Evolutionary conservation across 2,888 invertebrate genomes (phyloP).

Genomic region (Ctenicera cuprea): DNA sequence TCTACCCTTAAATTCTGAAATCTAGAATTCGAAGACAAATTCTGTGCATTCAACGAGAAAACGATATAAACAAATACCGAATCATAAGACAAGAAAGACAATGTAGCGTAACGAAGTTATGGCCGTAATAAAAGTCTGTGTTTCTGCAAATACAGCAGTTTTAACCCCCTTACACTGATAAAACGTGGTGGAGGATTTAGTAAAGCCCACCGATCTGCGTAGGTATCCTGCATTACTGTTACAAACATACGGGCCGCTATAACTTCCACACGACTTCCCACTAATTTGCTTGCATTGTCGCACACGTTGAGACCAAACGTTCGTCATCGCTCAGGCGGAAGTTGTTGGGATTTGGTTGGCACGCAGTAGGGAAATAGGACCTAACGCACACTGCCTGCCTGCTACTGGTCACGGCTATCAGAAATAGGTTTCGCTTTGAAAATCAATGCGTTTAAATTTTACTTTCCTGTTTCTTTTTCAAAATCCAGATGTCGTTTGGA

Average conservation of each 20-base stretch:
- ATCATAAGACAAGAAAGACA: constrained; percentile 37
- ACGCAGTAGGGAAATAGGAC: constrained; percentile 64
- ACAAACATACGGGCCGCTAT: constrained; percentile 64
- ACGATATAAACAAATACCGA: constrained; percentile 17
- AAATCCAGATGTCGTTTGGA: background rate
- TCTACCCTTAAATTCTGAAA: too few relatives aligned
- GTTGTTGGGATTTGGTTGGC: constrained; percentile 66
- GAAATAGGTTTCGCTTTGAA: constrained; percentile 26
- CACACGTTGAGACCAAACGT: constrained; percentile 64
- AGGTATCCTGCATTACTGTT: constrained; percentile 63
- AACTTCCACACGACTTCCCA: constrained; percentile 70
- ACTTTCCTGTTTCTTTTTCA: constrained; percentile 1
- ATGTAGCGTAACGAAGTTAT: constrained; percentile 64
- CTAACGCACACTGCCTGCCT: constrained; percentile 37
- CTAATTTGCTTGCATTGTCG: constrained; percentile 70
- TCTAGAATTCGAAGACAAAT: too few relatives aligned
- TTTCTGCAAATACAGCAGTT: constrained; percentile 70
- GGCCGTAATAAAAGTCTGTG: constrained; percentile 63
- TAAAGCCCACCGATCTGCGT: constrained; percentile 64
- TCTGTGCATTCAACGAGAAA: background rate
- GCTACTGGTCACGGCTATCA: constrained; percentile 2
- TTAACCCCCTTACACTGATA: constrained; percentile 70
- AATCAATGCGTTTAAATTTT: constrained; percentile 38
- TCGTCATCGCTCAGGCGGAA: constrained; percentile 67
- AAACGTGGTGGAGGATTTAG: constrained; percentile 68